These are phyloP conservation scores for Amaurobius ferox DNA, from an alignment of 2,888 invertebrate genomes.

Conservation along the genomic window DNA sequence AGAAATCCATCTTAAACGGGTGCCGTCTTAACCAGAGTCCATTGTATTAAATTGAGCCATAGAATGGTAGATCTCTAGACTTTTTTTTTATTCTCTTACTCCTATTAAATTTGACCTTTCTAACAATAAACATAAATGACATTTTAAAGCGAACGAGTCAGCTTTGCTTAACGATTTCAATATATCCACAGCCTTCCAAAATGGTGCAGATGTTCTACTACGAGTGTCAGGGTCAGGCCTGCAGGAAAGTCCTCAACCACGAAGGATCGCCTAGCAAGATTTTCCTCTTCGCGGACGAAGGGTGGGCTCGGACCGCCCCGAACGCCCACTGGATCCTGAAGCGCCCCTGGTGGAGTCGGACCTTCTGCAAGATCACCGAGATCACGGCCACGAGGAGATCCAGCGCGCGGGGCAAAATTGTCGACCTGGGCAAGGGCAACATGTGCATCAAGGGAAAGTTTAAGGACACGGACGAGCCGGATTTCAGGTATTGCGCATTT, in stretches of 20 bases:
- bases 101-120: too few species aligned
- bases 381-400: slow-evolving; percentile 87
- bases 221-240: slow-evolving; percentile 89
- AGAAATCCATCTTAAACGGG: too few species aligned
- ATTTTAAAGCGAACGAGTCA: too few species aligned
- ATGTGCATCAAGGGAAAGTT: slow-evolving; percentile 88
- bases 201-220: slow-evolving; percentile 85
- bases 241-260: slow-evolving; percentile 87
- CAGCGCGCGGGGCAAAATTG: slow-evolving; percentile 87
- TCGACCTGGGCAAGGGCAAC: slow-evolving; percentile 87
- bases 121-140: too few species aligned
- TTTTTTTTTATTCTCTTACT: too few species aligned
- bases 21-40: too few species aligned
- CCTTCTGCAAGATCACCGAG: slow-evolving; percentile 89
- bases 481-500: slow-evolving; percentile 82
- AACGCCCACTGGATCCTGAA: slow-evolving; percentile 91
- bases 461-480: slow-evolving; percentile 83
- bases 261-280: slow-evolving; percentile 91
- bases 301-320: slow-evolving; percentile 91
- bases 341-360: slow-evolving; percentile 91
- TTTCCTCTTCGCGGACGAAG: slow-evolving; percentile 90
- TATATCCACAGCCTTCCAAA: too few species aligned
- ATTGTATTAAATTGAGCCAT: too few species aligned
- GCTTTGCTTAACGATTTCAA: too few species aligned
- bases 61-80: too few species aligned